phyloP scores from a whole-genome alignment of 2,113 vertebrate species.

The Brachyhypopomus occidentalis region DNA sequence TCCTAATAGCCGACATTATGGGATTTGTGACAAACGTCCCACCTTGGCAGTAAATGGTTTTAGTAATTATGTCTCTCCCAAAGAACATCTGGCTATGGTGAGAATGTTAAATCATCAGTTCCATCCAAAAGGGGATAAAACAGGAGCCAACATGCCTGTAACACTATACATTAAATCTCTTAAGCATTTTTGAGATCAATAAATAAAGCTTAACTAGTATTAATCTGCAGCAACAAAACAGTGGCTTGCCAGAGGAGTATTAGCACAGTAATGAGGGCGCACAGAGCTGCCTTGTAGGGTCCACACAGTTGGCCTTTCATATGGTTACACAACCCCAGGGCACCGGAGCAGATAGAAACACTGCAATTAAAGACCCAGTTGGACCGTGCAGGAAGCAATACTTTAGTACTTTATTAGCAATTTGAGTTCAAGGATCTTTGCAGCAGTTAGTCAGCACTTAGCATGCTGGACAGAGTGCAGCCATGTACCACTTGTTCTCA shows the following conservation, averaged over 20 bases:
- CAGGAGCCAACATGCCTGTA: slow-evolving; percentile 68
- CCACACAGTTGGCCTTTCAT: slow-evolving; percentile 80
- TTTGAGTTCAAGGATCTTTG: slow-evolving; percentile 66
- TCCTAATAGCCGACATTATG: slow-evolving; percentile 43
- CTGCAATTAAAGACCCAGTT: slow-evolving; percentile 68
- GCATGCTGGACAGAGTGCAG: slow-evolving; percentile 3
- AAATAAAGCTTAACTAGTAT: slow-evolving; percentile 80
- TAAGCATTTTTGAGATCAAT: slow-evolving; percentile 78
- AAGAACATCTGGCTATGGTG: slow-evolving; percentile 40
- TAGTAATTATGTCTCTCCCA: slow-evolving; percentile 43
- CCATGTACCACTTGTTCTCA: slow-evolving; percentile 23
- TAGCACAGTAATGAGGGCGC: slow-evolving; percentile 77
- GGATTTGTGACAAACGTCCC: slow-evolving; percentile 40
- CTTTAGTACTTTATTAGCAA: slow-evolving; percentile 67
- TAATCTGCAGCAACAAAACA: slow-evolving; percentile 73
- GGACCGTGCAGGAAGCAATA: slow-evolving; percentile 71
- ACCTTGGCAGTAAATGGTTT: slow-evolving; percentile 25
- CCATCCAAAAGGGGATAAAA: slow-evolving; percentile 52
- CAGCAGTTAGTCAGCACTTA: slow-evolving; percentile 67
- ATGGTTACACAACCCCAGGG: slow-evolving; percentile 69
- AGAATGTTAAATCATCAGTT: slow-evolving; percentile 59
- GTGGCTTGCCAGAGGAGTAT: slow-evolving; percentile 73
- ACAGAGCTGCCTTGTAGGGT: slow-evolving; percentile 79
- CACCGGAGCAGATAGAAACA: slow-evolving; percentile 66
- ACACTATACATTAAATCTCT: slow-evolving; percentile 75